Evolutionary conservation across 2,797 vertebrate genomes (phyloP), one percentile per base, ranked within the genome.

Genomic region (Sorex maritimensis): DNA sequence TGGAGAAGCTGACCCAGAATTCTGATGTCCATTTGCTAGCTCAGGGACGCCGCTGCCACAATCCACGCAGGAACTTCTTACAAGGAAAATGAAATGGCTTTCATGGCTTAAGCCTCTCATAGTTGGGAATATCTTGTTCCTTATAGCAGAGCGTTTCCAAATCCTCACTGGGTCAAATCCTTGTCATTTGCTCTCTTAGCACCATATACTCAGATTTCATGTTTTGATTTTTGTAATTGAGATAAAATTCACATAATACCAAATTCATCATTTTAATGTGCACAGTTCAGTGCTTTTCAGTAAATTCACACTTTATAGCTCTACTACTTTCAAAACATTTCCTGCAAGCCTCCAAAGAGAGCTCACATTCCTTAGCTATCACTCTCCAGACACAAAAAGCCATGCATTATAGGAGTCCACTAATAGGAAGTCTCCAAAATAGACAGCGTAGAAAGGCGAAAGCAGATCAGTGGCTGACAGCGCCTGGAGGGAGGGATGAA

Each of bases 281-380:
- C 74, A 55, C 21, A 81, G 81, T 21, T 86, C 80, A 26, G 69
- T 87, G 23, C 6, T 69, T 79, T 83, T 80, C 71, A 69, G 41
- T 68, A 84, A 87, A 92, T 81, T 90, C 28, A 75, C 15, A 52
- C 8, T 11, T 69, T 67, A 67, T 44, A 88, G 77, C 17, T 58
- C 72, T 67, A 81, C 55, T 72, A 34, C 81, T 91, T 88, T 52
- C 41, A 82, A 88, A 90, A 88, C n/a, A 61, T 81, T 88, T 88
- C 52, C 9, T 38, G 71, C 30, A 63, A 5, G 78, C 17, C 81
- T 17, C 69, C 14, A 55, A 91, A 81, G 69, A 81, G 82, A 71
- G 24, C 38, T 28, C 74, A 75, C 73, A 92, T 80, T 87, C 41
- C 17, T 93, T 49, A 92, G 81, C 77, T 89, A 69, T 89, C 38